Conservation (phyloP, 2,888 invertebrate genomes). For the Cotesia congregata region DNA sequence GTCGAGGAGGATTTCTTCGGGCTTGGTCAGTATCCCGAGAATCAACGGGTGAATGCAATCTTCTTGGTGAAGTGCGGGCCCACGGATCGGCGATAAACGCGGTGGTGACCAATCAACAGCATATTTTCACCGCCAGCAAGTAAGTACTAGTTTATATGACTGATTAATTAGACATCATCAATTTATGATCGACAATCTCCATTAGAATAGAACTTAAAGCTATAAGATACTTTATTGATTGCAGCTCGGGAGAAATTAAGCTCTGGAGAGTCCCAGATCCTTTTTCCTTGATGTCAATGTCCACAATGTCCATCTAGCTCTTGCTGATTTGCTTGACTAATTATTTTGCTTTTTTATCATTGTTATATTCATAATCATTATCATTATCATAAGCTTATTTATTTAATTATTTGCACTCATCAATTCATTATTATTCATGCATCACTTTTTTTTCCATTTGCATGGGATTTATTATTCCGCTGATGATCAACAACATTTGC, state of each 20-base stretch:
- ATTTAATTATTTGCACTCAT: conserved; percentile 35
- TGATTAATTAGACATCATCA: too few relatives aligned
- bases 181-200: too few relatives aligned
- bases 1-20: conserved; percentile 83
- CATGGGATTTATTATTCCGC: conserved; percentile 62
- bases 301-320: conserved; percentile 69
- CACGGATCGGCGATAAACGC: conserved; percentile 79
- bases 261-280: conserved; percentile 74
- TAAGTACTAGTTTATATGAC: conserved; percentile 68
- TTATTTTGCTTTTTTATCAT: conserved; percentile 38
- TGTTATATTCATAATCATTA: conserved; percentile 16
- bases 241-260: conserved; percentile 82
- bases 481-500: conserved; percentile 50
- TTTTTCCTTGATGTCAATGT: conserved; percentile 71
- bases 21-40: conserved; percentile 76
- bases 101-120: conserved; percentile 76
- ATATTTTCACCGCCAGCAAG: conserved; percentile 88
- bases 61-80: conserved; percentile 78
- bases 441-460: conserved; percentile 64
- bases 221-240: conserved; percentile 66
- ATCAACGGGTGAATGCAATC: conserved; percentile 76
- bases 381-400: conserved; percentile 42
- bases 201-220: neutral
- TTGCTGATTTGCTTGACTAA: conserved; percentile 53
- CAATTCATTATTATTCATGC: conserved; percentile 54